These are phyloP conservation scores for Fregetta grallaria DNA, from an alignment of 2,113 vertebrate genomes.

Conservation along the genomic window DNA sequence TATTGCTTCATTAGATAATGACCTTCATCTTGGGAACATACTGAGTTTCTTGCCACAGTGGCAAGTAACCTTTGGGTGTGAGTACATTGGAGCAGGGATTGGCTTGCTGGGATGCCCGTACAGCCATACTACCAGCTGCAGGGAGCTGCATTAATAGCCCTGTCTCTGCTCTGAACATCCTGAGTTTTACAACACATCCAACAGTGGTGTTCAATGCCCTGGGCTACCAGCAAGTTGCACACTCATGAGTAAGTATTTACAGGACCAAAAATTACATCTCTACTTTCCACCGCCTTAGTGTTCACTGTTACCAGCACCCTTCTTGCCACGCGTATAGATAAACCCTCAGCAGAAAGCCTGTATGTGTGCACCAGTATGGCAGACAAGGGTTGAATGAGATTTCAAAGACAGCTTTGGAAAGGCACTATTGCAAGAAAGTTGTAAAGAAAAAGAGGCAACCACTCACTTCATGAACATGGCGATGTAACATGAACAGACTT, in stretches of 20 bases:
- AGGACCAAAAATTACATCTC: not conserved
- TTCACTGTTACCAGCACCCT: not conserved
- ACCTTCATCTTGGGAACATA: not conserved
- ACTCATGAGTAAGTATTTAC: not conserved
- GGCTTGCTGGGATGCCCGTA: not conserved
- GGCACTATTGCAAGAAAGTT: not conserved
- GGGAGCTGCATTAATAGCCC: not conserved
- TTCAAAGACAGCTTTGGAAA: not conserved
- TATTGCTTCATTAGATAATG: not conserved
- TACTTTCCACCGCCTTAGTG: not conserved
- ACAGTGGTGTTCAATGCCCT: not conserved
- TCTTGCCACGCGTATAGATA: not conserved
- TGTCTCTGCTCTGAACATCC: not conserved
- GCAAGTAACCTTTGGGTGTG: not conserved
- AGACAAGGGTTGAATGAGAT: not conserved
- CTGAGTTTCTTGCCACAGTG: not conserved
- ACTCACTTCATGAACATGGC: accelerated
- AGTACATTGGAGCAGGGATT: not conserved
- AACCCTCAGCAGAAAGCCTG: not conserved
- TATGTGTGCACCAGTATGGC: not conserved
- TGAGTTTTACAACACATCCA: not conserved
- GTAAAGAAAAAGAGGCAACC: not conserved
- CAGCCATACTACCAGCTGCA: not conserved
- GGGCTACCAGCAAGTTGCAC: not conserved
- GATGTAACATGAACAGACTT: not conserved